phyloP scores from a whole-genome alignment of 2,113 vertebrate species.

The Isurus oxyrinchus region DNA sequence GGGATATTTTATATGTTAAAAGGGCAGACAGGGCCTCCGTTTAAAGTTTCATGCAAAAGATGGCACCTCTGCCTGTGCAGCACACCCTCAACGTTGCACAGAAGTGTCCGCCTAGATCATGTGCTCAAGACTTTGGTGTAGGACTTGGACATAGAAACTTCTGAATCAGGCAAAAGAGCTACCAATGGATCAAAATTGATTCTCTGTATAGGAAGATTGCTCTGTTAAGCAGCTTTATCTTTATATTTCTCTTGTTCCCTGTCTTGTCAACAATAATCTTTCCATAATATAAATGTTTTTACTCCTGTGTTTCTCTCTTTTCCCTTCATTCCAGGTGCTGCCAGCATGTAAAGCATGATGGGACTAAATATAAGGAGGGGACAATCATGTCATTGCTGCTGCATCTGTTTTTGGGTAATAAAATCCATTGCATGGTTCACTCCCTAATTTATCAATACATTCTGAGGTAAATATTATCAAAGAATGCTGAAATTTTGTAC shows the following conservation, averaged over 20 bases:
- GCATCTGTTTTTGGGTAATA: not conserved
- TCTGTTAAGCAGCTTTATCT: not conserved
- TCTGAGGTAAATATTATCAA: not conserved
- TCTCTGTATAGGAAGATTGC: not conserved
- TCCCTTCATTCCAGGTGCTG: not conserved
- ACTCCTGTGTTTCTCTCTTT: not conserved
- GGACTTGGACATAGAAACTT: not conserved
- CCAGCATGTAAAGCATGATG: not conserved
- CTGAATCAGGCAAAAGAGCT: not conserved
- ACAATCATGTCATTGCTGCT: not conserved
- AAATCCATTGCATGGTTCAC: not conserved
- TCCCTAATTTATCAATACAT: not conserved
- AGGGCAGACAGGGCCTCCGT: not conserved
- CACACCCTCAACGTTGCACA: not conserved
- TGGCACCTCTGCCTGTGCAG: not conserved
- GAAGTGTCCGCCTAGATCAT: not conserved
- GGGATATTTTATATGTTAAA: no score
- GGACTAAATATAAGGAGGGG: not conserved
- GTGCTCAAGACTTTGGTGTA: not conserved
- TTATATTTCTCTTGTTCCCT: not conserved
- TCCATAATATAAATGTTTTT: not conserved
- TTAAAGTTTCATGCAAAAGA: not conserved
- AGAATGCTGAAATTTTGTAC: not conserved
- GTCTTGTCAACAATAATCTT: not conserved
- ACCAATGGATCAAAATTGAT: not conserved